Evolutionary conservation across 1,140 invertebrate species (phyloP), one percentile per base, ranked within the genome.

Genomic region (Philotrypesis tridentata): DNA sequence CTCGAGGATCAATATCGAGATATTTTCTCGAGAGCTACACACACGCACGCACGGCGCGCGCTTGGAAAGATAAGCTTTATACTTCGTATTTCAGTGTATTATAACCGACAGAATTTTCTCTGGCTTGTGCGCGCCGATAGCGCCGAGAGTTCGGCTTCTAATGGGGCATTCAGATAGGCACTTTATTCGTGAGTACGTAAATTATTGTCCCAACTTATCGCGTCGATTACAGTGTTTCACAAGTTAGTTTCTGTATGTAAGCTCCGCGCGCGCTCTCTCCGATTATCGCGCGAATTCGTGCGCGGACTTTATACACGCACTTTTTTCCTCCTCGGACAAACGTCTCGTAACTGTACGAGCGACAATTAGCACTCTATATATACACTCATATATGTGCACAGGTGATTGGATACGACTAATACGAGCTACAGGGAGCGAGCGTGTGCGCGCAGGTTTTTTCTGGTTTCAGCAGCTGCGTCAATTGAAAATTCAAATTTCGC

Each of bases 171-270:
- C 27, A 27, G 25, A 67, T 67, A 67, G 63, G 29, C 63, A 21
- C 17, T 29, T 67, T 67, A 67, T 31, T 31, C 9, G 63, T 12
- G 27, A 27, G 63, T 67, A 67, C 27, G 29, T 67, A 67, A 67
- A 67, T 67, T 67, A 67, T 67, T 67, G 29, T 67, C 23, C 25
- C 9, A 67, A 31, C 25, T 31, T 67, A 67, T 67, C 63, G 2
- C 63, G 25, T 31, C 17, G 63, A 67, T 67, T 67, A 67, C 29
- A 67, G 29, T n/a, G n/a, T 67, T 29, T 67, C 48, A 55, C 48
- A 55, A 55, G 21, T 55, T 55, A 55, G 48, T 55, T 55, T 55
- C 4, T 55, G n/a, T n/a, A 55, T 55, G n/a, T 21, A 55, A 55
- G n/a, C 6, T 55, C 5, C 17, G 17, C 12, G 43, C 43, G 48